phyloP scores from a whole-genome alignment of 2,797 vertebrate genomes.

The Chrosomus eos region DNA sequence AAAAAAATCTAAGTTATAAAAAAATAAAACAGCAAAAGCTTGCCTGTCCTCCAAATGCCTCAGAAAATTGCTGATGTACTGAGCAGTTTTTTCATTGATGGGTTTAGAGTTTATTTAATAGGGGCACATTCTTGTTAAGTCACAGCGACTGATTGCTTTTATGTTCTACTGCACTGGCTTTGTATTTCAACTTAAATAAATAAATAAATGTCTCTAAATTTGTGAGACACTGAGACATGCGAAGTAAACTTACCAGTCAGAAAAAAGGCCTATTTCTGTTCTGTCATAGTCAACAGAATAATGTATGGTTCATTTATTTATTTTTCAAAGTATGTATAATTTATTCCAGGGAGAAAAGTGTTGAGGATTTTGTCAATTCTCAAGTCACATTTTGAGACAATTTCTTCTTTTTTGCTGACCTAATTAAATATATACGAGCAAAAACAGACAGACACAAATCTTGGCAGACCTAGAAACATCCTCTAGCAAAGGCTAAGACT shows the following conservation, averaged over 20 bases:
- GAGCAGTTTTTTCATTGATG: slow-evolving; percentile 70
- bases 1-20: slow-evolving; percentile 35
- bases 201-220: slow-evolving; percentile 73
- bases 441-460: slow-evolving; percentile 31
- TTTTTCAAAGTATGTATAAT: slow-evolving; percentile 49
- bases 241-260: slow-evolving; percentile 50
- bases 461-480: slow-evolving; percentile 48
- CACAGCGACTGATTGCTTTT: slow-evolving; percentile 81
- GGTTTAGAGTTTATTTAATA: slow-evolving; percentile 78
- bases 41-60: slow-evolving; percentile 62
- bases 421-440: slow-evolving; percentile 49
- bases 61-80: slow-evolving; percentile 77
- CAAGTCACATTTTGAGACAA: slow-evolving; percentile 37
- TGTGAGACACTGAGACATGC: slow-evolving; percentile 40
- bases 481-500: slow-evolving; percentile 6
- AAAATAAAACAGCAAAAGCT: slow-evolving; percentile 45
- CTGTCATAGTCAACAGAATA: slow-evolving; percentile 59
- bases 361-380: slow-evolving; percentile 39
- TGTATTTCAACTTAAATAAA: slow-evolving; percentile 72
- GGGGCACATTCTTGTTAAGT: slow-evolving; percentile 83
- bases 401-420: slow-evolving; percentile 42
- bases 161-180: slow-evolving; percentile 78
- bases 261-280: slow-evolving; percentile 56
- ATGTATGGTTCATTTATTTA: slow-evolving; percentile 56
- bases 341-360: slow-evolving; percentile 39